A percentile compares a stretch with the other conserved stretches of the same genome.
Conservation (phyloP, 1,140 invertebrate species). For the roundworm (Caenorhabditis elegans) region DNA sequence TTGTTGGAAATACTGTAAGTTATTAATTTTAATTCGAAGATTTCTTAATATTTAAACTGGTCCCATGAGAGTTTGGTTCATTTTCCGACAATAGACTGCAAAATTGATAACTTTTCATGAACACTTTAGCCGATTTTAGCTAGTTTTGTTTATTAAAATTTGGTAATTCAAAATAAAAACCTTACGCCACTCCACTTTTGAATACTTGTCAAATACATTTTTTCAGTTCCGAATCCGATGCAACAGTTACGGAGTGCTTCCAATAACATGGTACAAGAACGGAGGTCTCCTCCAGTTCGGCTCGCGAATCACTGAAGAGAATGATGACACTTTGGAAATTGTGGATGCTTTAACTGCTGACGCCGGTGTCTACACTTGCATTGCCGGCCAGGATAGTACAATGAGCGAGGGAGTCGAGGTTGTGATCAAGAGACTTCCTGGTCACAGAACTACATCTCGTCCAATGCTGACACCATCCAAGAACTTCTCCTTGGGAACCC, state of each 20-base stretch:
- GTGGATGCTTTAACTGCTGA: neutral
- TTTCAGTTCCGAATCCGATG: slow-evolving; percentile 37
- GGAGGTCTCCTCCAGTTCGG: slow-evolving; percentile 31
- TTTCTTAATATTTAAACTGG: too few species aligned
- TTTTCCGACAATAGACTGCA: too few species aligned
- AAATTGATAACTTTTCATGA: too few species aligned
- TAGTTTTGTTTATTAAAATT: too few species aligned
- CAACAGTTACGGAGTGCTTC: neutral
- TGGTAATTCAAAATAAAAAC: too few species aligned
- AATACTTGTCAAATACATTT: too few species aligned
- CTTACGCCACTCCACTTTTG: too few species aligned
- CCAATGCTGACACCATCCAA: slow-evolving; percentile 17
- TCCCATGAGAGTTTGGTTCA: too few species aligned
- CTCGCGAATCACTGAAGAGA: slow-evolving; percentile 22
- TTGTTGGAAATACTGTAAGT: slow-evolving; percentile 23
- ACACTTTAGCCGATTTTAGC: too few species aligned
- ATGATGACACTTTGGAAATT: slow-evolving; percentile 2
- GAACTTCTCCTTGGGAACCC: slow-evolving; percentile 31
- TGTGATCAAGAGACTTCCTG: neutral
- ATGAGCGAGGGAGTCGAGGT: slow-evolving; percentile 17
- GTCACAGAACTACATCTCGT: neutral
- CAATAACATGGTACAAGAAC: slow-evolving; percentile 46
- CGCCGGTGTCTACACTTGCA: slow-evolving; percentile 23
- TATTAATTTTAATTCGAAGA: too few species aligned
- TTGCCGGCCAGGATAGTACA: neutral